Evolutionary conservation across 2,888 invertebrate species (phyloP), one percentile per base, ranked within the genome.

Genomic region (Hirudinaria manillensis): DNA sequence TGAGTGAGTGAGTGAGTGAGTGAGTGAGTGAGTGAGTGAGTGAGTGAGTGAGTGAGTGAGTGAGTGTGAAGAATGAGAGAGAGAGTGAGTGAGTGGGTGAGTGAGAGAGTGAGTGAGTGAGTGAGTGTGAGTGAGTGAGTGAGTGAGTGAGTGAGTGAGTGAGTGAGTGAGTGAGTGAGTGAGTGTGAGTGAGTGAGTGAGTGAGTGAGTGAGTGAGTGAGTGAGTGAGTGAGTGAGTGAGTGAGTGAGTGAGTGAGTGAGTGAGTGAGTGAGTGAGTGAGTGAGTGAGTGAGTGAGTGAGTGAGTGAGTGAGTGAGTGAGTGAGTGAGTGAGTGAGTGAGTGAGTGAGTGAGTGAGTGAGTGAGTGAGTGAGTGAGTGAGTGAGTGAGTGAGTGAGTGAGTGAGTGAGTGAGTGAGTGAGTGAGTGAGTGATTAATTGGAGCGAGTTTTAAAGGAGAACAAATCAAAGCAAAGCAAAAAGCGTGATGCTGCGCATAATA

Each of bases 191-290:
- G 71, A 19, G 51, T 71, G 71, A 45, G 51, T 71, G 71, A 45
- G 51, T 71, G 71, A 45, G 51, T 71, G 71, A 24, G 51, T 71
- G 51, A 24, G 29, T 51, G 71, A 19, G 24, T 27, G 66, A 19
- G 70, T 70, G 70, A 70, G 70, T 70, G 70, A 70, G 70, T 70
- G 70, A 70, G 70, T 74, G 74, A 74, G 74, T 74, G 74, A 70
- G 74, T 74, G 74, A 70, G 74, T 74, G 66, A 70, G 74, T 74
- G 74, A 70, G 74, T 74, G 61, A 74, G 74, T 74, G 74, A 74
- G 74, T 74, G 66, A 74, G 74, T 74, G 74, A 70, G 74, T 74
- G 66, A 74, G 74, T 74, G 74, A 70, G 74, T 74, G 74, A 74
- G 74, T 74, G 74, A 32, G 74, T 75, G 66, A 38, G 66, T 75